Percentiles rank a stretch among this genome's conserved stretches.
phyloP scores from a whole-genome alignment of 2,888 invertebrate species.

The Xanthia togata region DNA sequence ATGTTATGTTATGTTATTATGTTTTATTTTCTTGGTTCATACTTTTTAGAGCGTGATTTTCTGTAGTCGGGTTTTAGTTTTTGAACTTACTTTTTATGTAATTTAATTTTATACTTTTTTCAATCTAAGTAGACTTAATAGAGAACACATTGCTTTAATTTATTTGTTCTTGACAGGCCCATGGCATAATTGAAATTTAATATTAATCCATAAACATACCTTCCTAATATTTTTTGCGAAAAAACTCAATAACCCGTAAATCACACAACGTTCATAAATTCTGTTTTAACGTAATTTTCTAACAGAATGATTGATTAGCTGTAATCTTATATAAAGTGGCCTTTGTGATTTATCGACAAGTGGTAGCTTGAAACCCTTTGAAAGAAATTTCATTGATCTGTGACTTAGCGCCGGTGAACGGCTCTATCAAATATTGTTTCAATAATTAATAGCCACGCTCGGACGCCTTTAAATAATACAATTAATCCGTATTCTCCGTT shows the following conservation, averaged over 20 bases:
- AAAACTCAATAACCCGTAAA: slow-evolving; percentile 40
- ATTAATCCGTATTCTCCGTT: slow-evolving; percentile 78
- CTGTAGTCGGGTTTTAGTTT: no score
- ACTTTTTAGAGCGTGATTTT: no score
- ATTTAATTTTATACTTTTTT: neutral
- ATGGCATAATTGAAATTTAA: slow-evolving; percentile 12
- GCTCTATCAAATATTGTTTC: slow-evolving; percentile 75
- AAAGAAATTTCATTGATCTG: slow-evolving; percentile 75
- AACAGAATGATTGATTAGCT: slow-evolving; percentile 65
- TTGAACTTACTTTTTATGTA: no score
- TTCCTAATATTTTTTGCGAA: slow-evolving; percentile 7
- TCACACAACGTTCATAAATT: slow-evolving; percentile 46
- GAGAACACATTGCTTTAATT: neutral
- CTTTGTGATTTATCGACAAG: slow-evolving; percentile 66
- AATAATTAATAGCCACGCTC: slow-evolving; percentile 74
- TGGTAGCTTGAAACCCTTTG: slow-evolving; percentile 66
- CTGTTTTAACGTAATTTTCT: slow-evolving; percentile 46
- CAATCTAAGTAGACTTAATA: neutral
- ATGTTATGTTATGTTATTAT: no score
- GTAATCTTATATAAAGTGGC: slow-evolving; percentile 57
- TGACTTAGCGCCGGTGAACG: slow-evolving; percentile 67
- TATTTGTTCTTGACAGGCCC: neutral
- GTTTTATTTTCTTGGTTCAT: no score
- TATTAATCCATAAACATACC: slow-evolving; percentile 8
- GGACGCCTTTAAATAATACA: slow-evolving; percentile 72